Evolutionary conservation across 1,140 invertebrate genomes (phyloP).

Genomic region (Lamellibrachia luymesi): DNA sequence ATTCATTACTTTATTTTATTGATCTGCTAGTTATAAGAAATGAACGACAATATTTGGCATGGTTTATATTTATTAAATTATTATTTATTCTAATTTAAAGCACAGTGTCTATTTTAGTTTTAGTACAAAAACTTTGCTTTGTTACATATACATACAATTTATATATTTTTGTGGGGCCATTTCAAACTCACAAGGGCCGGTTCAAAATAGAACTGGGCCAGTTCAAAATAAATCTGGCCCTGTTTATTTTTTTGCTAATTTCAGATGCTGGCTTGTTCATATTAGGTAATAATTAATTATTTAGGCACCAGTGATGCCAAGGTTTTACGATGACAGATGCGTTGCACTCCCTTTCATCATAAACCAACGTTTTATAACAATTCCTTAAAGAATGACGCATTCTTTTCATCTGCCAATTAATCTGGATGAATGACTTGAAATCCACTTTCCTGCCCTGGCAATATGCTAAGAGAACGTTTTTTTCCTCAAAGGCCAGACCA

Average conservation of each 20-base stretch:
- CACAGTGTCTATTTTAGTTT: no score
- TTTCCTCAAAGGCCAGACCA: neutral
- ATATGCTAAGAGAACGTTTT: neutral
- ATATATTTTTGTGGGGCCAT: no score
- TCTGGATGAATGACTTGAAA: neutral
- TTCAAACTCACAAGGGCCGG: no score
- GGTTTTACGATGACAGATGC: neutral
- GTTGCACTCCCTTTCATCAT: neutral
- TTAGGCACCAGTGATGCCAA: neutral
- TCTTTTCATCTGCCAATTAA: slow-evolving; percentile 5
- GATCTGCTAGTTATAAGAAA: no score
- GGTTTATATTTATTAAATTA: no score
- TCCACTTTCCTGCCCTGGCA: neutral
- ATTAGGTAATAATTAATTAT: neutral
- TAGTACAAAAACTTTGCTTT: no score
- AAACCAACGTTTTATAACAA: neutral
- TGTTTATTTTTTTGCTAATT: neutral
- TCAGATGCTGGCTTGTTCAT: neutral
- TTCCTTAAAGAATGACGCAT: neutral
- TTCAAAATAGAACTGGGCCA: no score
- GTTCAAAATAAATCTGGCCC: no score
- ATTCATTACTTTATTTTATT: no score
- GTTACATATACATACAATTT: no score
- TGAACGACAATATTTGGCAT: no score
- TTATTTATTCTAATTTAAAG: no score